Base-by-base conservation (phyloP, 2,888 invertebrate genomes). In the Peribatodes rhomboidaria region DNA sequence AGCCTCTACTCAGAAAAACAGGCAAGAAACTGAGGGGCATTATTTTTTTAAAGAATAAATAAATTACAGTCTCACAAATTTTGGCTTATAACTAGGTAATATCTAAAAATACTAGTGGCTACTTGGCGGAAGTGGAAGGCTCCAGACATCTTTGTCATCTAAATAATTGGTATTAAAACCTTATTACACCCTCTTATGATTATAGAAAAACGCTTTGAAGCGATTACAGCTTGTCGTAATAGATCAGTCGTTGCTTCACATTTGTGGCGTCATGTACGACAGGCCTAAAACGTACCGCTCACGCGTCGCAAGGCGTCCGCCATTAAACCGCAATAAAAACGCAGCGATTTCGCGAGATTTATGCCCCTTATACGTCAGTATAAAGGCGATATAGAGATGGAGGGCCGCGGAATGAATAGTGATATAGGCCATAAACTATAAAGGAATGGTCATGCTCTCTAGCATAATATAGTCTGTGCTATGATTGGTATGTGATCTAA, bases 351-450 rank as follows among this genome's bases (percentile, higher is more conserved):
- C 11, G 49, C 37, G 27, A 57, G 65, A 71, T 71, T 69, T 69
- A 71, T 66, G 55, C 41, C 50, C 55, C 63, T 68, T 63, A 65
- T 67, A 63, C 49, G 68, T 56, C 65, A 64, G 57, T 46, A 66
- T 68, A 70, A 65, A 42, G 14, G 60, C 55, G 65, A 60, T 64
- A 35, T 64, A 61, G 63, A 50, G 55, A 55, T 42, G 47, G 61
- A 54, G 44, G 44, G 49, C 56, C 49, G 27, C 53, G 35, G 44
- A 49, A 56, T 55, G 60, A 65, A 65, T 65, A 65, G 60, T 55
- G 65, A 60, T 50, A 37, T 55, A 16, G 55, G 31, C 50, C 49
- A 39, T 64, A 59, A 59, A 65, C 22, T 61, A 16, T 27, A 39
- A n/a, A 10, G 53, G 27, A 53, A 22, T 14, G 53, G 42, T 31